Conservation (phyloP, 2,888 invertebrate species). For the Hypena proboscidalis region DNA sequence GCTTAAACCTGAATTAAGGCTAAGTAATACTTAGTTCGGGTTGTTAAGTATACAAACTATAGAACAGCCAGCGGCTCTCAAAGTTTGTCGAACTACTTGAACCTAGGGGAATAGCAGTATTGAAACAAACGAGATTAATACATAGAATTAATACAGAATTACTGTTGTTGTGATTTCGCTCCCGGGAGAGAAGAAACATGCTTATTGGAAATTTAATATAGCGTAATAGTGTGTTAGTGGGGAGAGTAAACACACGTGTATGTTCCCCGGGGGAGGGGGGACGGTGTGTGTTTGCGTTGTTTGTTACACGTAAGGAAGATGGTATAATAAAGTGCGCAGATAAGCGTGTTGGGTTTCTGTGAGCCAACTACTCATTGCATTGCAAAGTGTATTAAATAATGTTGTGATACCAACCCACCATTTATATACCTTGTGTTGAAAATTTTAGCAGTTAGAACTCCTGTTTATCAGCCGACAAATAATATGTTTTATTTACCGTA, state of each 20-base stretch:
- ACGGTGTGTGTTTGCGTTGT: constrained; percentile 8
- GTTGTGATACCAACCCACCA: too few species aligned
- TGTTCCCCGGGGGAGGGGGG: constrained; percentile 1
- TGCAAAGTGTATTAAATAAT: too few species aligned
- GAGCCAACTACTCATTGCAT: too few species aligned
- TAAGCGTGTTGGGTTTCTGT: too few species aligned
- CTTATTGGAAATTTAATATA: constrained; percentile 11
- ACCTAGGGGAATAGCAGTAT: constrained; percentile 8
- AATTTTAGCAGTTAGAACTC: too few species aligned
- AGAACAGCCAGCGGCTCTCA: not conserved
- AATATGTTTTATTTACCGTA: too few species aligned
- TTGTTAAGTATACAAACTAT: too few species aligned
- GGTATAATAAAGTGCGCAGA: too few species aligned
- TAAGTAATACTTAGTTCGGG: too few species aligned
- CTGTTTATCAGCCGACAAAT: too few species aligned
- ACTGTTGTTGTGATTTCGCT: constrained; percentile 10
- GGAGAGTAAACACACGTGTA: constrained; percentile 6
- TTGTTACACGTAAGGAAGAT: not conserved
- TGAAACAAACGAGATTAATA: constrained; percentile 13
- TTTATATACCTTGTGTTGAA: too few species aligned
- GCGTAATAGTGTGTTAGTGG: constrained; percentile 8
- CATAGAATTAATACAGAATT: constrained; percentile 14
- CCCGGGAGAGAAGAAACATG: constrained; percentile 6
- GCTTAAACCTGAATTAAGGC: too few species aligned
- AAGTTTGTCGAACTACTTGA: not conserved